A percentile compares a stretch with the other conserved stretches of the same genome.
Conservation (phyloP, 2,797 vertebrate species). For the Sternarchorhynchus goeldii region DNA sequence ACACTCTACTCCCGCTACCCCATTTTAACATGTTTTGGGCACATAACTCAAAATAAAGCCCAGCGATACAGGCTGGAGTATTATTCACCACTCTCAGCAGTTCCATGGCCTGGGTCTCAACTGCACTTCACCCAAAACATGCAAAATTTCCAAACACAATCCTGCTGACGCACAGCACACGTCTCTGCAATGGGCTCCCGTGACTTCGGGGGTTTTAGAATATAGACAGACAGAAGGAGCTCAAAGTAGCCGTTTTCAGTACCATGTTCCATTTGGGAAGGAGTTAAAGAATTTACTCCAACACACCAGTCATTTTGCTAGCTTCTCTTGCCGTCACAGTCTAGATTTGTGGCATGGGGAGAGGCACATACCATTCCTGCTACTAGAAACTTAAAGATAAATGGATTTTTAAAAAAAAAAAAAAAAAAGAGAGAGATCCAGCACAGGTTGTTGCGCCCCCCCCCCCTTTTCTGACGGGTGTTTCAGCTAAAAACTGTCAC, state of each 20-base stretch:
- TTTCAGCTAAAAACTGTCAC: slow-evolving; percentile 46
- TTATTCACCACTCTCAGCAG: neutral
- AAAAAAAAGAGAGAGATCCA: slow-evolving; percentile 58
- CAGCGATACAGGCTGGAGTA: too few species aligned
- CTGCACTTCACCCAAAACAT: neutral
- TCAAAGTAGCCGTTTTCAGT: slow-evolving; percentile 11
- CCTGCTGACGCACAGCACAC: neutral
- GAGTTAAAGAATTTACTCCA: slow-evolving; percentile 14
- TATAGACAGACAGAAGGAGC: neutral
- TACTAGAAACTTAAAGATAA: slow-evolving; percentile 60
- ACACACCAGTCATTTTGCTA: slow-evolving; percentile 57
- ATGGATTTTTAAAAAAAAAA: slow-evolving; percentile 27
- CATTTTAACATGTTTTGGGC: too few species aligned
- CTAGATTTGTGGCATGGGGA: slow-evolving; percentile 68
- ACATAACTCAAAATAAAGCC: too few species aligned
- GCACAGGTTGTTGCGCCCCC: neutral
- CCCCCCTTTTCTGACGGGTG: slow-evolving; percentile 64
- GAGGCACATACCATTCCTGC: slow-evolving; percentile 67
- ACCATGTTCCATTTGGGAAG: neutral
- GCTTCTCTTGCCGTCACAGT: slow-evolving; percentile 58
- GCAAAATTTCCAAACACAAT: neutral
- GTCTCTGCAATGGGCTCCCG: neutral
- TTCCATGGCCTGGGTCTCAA: neutral
- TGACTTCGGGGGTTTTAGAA: slow-evolving; percentile 43
- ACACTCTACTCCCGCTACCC: too few species aligned